These are phyloP conservation scores for Drosophila antonietae DNA, from an alignment of 2,888 invertebrate genomes.

Conservation along the genomic window DNA sequence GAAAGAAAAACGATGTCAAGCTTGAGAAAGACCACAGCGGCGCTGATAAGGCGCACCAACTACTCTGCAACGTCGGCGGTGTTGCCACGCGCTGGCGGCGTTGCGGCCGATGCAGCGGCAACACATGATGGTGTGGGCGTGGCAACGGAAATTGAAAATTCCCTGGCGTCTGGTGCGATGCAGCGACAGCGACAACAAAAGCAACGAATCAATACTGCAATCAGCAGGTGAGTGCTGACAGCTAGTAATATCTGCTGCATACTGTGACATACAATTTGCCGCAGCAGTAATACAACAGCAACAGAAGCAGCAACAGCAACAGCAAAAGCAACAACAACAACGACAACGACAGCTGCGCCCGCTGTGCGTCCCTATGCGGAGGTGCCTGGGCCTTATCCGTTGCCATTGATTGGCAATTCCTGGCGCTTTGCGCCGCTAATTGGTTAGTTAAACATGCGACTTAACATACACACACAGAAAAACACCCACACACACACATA, in stretches of 20 bases:
- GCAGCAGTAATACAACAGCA: constrained; percentile 9
- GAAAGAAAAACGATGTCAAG: constrained; percentile 68
- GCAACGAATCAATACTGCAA: constrained; percentile 8
- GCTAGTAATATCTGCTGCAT: constrained; percentile 3
- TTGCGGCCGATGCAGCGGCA: constrained; percentile 11
- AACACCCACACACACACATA: not conserved
- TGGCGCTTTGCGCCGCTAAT: constrained; percentile 91
- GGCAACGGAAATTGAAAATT: constrained; percentile 76
- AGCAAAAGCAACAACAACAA: constrained; percentile 19
- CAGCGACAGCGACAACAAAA: constrained; percentile 58
- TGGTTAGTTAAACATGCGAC: constrained; percentile 84
- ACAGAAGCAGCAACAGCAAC: constrained; percentile 16
- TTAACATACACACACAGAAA: not conserved
- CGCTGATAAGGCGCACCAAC: constrained; percentile 78
- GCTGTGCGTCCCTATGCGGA: constrained; percentile 86
- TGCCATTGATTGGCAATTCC: constrained; percentile 91
- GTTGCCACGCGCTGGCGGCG: constrained; percentile 24
- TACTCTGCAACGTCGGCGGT: constrained; percentile 70
- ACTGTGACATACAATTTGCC: constrained; percentile 3
- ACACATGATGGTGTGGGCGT: constrained; percentile 65
- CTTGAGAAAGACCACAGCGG: constrained; percentile 74
- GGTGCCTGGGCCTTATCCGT: constrained; percentile 90
- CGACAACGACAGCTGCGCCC: constrained; percentile 18
- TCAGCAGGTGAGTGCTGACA: constrained; percentile 27
- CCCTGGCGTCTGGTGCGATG: constrained; percentile 64